Evolutionary conservation across 2,113 vertebrate genomes (phyloP).

Genomic region (Helogale parvula): DNA sequence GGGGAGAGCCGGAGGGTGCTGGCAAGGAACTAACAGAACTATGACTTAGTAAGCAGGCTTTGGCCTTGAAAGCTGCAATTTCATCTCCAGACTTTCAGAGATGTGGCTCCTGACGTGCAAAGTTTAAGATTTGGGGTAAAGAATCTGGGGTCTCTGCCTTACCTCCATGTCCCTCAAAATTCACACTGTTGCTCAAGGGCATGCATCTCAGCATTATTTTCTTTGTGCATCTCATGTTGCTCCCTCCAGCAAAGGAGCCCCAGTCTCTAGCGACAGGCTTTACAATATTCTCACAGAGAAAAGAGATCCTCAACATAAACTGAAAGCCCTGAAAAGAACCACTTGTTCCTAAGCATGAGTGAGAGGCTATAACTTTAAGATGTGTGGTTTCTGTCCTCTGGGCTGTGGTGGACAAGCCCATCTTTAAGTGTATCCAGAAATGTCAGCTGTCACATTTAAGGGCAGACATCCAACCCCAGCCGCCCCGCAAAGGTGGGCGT

Average conservation of each 20-base stretch:
- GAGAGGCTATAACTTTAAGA: not conserved
- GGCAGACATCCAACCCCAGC: conserved; percentile 61
- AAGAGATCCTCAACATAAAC: not conserved
- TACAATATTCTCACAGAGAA: not conserved
- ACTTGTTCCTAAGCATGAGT: not conserved
- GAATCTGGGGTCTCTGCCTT: not conserved
- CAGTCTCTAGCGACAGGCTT: not conserved
- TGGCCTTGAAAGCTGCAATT: not conserved
- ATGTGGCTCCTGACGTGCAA: not conserved
- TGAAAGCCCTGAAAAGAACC: not conserved
- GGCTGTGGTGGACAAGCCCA: conserved; percentile 8
- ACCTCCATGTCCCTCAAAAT: not conserved
- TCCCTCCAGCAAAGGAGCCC: not conserved
- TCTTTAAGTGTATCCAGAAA: conserved; percentile 67
- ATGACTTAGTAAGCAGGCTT: accelerated
- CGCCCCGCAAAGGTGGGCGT: conserved; percentile 48
- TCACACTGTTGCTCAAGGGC: not conserved
- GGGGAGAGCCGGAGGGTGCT: not conserved
- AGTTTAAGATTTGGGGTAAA: not conserved
- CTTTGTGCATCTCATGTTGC: not conserved
- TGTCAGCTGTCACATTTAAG: conserved; percentile 71
- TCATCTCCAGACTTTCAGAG: not conserved
- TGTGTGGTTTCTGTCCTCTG: conserved; percentile 66
- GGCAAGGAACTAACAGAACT: not conserved
- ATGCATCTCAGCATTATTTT: not conserved